Evolutionary conservation across 2,797 vertebrate species (phyloP).

Genomic region (Chloroceryle inda): DNA sequence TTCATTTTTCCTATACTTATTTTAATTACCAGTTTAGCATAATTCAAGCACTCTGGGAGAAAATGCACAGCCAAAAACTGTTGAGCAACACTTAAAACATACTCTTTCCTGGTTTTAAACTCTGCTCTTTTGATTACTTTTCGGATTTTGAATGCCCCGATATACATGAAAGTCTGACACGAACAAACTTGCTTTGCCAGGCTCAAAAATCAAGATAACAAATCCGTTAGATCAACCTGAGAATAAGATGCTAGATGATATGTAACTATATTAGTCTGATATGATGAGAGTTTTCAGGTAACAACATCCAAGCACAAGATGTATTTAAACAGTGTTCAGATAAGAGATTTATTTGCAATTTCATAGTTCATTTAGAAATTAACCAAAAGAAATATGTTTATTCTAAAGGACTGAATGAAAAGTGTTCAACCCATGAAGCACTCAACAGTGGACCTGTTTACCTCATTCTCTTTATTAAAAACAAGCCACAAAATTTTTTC

Average conservation of each 20-base stretch:
- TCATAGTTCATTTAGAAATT: constrained; percentile 34
- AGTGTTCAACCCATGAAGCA: background rate
- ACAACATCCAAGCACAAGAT: background rate
- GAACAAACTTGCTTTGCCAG: background rate
- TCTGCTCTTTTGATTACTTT: background rate
- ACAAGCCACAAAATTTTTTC: background rate
- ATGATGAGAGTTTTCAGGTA: background rate
- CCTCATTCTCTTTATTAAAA: background rate
- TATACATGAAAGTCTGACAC: background rate
- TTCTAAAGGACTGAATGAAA: background rate
- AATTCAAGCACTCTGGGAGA: background rate
- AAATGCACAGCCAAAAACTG: background rate
- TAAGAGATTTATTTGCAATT: constrained; percentile 9
- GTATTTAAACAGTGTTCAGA: background rate
- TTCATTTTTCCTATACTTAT: background rate
- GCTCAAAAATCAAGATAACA: background rate
- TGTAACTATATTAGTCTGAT: background rate
- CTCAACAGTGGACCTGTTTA: background rate
- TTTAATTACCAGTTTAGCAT: background rate
- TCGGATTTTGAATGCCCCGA: background rate
- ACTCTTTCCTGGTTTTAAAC: background rate
- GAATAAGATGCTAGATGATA: background rate
- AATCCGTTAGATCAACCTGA: background rate
- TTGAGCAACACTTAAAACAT: background rate
- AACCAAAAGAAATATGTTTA: background rate